Base-by-base conservation (phyloP, 2,113 vertebrate genomes). In the Phrynosoma platyrhinos region DNA sequence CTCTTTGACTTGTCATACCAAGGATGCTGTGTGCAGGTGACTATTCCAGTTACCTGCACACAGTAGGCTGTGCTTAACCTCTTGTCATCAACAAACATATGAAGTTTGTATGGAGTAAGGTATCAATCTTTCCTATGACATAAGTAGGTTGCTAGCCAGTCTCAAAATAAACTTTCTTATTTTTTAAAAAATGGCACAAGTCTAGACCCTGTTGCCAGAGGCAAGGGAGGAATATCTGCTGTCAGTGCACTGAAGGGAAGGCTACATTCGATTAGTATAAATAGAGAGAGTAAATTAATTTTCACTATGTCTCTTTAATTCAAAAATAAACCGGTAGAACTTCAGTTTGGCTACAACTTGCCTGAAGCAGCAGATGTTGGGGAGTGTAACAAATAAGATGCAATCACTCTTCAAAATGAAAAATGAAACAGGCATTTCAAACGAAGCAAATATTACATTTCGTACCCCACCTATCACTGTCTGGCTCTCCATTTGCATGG, bases 161-260 rank as follows among this genome's bases (percentile, higher is more conserved):
- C 90, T 92, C 90, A 86, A 72, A 52, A 84, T 64, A 91, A 89
- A 91, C 42, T 47, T 36, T 86, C 79, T 52, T 52, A 2, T 53
- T 85, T 62, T 1, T 0, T 66, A 82, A 76, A 55, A 16, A 18
- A 18, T 2, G 20, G 86, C 72, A 10, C n/a, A 80, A 82, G 62
- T 86, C 86, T 87, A 92, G 75, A 55, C 90, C 85, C 92, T 64
- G 83, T 82, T 88, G 87, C 89, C 92, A 64, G 21, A n/a, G 90
- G 90, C 88, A 88, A 87, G 90, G 90, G 85, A 91, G 79, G 21
- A 77, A 83, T 47, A 77, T 52, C 79, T 58, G 88, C 90, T 88
- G 74, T 47, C 23, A 10, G 83, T 64, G 36, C 23, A 10, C 42
- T 47, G 88, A n/a, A 88, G 72, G 27, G 42, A 77, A 27, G 2